Base-by-base conservation (phyloP, 1,140 invertebrate species). In the Ceratina calcarata region DNA sequence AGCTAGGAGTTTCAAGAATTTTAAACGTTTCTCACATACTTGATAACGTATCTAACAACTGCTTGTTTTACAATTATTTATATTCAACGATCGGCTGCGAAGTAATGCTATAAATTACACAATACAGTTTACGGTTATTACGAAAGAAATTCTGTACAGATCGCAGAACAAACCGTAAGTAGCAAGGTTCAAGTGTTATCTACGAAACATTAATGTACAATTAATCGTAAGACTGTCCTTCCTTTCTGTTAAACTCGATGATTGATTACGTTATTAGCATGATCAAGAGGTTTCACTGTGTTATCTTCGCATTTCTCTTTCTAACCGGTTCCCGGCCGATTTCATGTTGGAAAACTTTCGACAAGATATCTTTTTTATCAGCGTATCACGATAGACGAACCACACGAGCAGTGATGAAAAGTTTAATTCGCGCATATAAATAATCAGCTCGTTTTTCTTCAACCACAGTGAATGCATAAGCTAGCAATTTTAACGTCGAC, bases 311-410 rank as follows among this genome's bases (percentile, higher is more conserved):
- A 3, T 1, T 8, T 13, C 12, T 37, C 8, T n/a, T 15, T 22
- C 24, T 4, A 78, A 78, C 75, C 67, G 67, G 49, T 70, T 71
- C 20, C 10, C 3, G 22, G 1, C 27, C n/a, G 24, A 1, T 55
- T 55, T 22, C 3, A 10, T 1, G 32, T 16, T 58, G 53, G 62
- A 75, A 67, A 58, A 58, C 62, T 66, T 75, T 58, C 24, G 3
- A 45, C 20, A 0, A 22, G 53, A 67, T 75, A 75, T 13, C 32
- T 22, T 18, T 64, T 62, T 53, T 4, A 73, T 73, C 53, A 62
- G 22, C 45, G 24, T 53, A 66, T 66, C 58, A 24, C 57, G 51
- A 75, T 57, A 75, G 1, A 20, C 27, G 27, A 66, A 58, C 65
- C 60, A 16, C 60, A 16, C 10, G 15, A 8, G 3, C 8, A 49